Percentiles rank a stretch among this genome's conserved stretches.
phyloP scores from a whole-genome alignment of 2,888 invertebrate species.

The Ecliptopera silaceata region DNA sequence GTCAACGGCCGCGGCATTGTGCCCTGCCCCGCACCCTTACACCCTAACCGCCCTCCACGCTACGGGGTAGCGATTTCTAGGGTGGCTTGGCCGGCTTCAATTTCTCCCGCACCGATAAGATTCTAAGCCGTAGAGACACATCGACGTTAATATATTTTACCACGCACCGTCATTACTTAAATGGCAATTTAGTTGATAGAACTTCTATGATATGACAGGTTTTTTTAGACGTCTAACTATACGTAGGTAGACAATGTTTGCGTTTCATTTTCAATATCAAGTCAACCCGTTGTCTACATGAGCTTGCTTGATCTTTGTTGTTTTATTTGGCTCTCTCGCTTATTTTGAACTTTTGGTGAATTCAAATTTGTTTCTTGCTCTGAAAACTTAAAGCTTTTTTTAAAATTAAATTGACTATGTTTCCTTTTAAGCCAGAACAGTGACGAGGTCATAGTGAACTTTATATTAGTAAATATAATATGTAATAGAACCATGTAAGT shows the following conservation, averaged over 20 bases:
- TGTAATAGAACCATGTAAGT: slow-evolving; percentile 46
- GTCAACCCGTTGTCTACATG: neutral
- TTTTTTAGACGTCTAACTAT: neutral
- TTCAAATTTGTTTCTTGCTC: neutral
- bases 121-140: slow-evolving; percentile 68
- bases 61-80: slow-evolving; percentile 70
- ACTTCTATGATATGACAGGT: slow-evolving; percentile 38
- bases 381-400: slow-evolving; percentile 5
- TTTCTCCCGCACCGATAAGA: slow-evolving; percentile 66
- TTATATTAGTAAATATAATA: slow-evolving; percentile 19
- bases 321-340: slow-evolving; percentile 5
- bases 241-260: neutral
- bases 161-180: slow-evolving; percentile 55
- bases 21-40: slow-evolving; percentile 44
- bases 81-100: slow-evolving; percentile 65
- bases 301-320: slow-evolving; percentile 6
- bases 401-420: slow-evolving; percentile 2
- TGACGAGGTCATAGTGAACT: neutral
- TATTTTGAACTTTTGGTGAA: slow-evolving; percentile 13
- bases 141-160: slow-evolving; percentile 66
- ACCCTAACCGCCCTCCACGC: slow-evolving; percentile 46
- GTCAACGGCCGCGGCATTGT: slow-evolving; percentile 77
- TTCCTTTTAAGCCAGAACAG: neutral
- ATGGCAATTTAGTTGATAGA: slow-evolving; percentile 56
- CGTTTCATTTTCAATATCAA: neutral